Base-by-base conservation (phyloP, 2,888 invertebrate genomes). In the Ormyrus rosae region DNA sequence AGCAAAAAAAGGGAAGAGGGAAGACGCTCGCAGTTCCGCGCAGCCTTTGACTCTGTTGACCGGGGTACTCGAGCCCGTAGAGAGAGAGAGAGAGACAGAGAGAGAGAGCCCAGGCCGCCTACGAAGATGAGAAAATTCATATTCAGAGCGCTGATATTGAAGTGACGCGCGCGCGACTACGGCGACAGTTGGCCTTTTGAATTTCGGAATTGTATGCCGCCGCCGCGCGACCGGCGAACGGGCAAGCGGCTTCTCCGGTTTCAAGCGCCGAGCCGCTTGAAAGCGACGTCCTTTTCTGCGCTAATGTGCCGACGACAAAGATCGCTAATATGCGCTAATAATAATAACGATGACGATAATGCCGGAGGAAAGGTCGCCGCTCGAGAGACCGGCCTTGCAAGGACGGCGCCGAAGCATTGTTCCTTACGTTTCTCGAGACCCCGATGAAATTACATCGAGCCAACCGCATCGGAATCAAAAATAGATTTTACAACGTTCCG, bases 231-330 rank as follows among this genome's bases (percentile, higher is more conserved):
- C 19, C 86, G 86, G 87, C 86, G 86, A 88, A 86, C 86, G 87
- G 86, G 87, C 89, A 88, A 89, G 87, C 88, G 87, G 88, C 89
- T 88, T 90, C 90, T 90, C 90, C 86, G 87, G 85, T 90, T 90
- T 89, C 90, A 90, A 90, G 86, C 89, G 88, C 90, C 81, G 73
- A 74, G 74, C 81, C 78, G 74, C 74, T 78, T 81, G 73, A 77
- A 19, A 74, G 63, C 78, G 19, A 68, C 78, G 67, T 60, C 67
- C 48, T 56, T 56, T 19, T 69, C 19, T 11, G 48, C 34, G 19
- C 19, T 19, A 19, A 19, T 19, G 9, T 19, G 63, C 55, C 8
- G 48, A 61, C 19, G 64, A 11, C n/a, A 13, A 34, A 5, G 13
- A 58, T 19, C n/a, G 19, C 19, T 19, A 19, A 19, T 19, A 19